Evolutionary conservation across 2,797 vertebrate species (phyloP).

Genomic region (Tokudaia tokunoshimensis): DNA sequence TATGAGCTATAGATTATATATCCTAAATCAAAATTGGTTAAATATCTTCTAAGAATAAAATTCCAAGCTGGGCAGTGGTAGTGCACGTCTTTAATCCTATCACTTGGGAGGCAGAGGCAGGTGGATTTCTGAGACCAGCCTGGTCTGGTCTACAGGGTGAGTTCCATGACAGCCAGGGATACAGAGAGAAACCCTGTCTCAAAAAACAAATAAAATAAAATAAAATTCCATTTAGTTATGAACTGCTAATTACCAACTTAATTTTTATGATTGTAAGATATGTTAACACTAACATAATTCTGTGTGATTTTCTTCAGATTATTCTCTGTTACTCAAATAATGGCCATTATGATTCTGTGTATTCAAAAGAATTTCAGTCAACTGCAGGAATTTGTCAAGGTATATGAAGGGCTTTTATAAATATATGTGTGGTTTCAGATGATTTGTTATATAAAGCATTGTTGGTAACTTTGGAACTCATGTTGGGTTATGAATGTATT

Average conservation of each 20-base stretch:
- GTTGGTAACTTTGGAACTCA: slow-evolving; percentile 2
- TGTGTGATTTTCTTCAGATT: slow-evolving; percentile 89
- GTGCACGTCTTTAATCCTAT: too few relatives aligned
- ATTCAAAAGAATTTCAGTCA: slow-evolving; percentile 93
- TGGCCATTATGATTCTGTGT: slow-evolving; percentile 96
- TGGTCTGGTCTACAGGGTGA: too few relatives aligned
- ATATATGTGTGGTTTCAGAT: not conserved
- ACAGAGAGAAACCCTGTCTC: too few relatives aligned
- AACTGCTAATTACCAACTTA: slow-evolving; percentile 7
- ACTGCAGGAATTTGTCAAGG: slow-evolving; percentile 95
- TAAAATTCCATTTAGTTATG: not conserved
- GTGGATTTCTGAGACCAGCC: too few relatives aligned
- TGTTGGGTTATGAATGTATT: slow-evolving; percentile 56
- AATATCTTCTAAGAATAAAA: slow-evolving; percentile 9
- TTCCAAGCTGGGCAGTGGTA: not conserved
- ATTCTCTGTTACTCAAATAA: slow-evolving; percentile 95
- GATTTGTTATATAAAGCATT: slow-evolving; percentile 50
- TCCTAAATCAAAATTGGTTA: not conserved
- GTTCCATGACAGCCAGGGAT: too few relatives aligned
- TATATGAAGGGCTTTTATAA: slow-evolving; percentile 85
- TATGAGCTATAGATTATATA: not conserved
- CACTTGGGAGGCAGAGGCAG: too few relatives aligned
- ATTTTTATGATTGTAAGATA: slow-evolving; percentile 47
- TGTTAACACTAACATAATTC: slow-evolving; percentile 20
- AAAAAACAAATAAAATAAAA: too few relatives aligned